Conservation (phyloP, 2,888 invertebrate species). For the Epistrophella euchroma region DNA sequence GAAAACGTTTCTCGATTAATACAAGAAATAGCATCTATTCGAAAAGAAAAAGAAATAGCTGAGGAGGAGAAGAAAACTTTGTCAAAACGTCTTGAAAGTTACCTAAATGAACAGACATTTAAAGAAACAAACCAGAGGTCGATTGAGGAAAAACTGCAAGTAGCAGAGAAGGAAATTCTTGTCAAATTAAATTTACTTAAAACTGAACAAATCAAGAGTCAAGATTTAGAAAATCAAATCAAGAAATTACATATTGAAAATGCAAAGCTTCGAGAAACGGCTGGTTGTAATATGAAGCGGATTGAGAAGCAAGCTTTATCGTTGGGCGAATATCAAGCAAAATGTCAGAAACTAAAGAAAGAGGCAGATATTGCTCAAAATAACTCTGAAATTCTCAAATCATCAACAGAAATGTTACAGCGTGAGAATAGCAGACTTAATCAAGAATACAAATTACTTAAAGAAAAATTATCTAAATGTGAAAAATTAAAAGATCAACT, state of each 20-base stretch:
- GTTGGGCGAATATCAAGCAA: conserved; percentile 78
- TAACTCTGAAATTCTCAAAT: conserved; percentile 59
- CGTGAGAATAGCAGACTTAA: conserved; percentile 77
- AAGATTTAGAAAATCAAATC: conserved; percentile 65
- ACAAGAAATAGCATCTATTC: conserved; percentile 77
- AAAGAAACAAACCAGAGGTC: conserved; percentile 74
- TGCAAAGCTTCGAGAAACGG: conserved; percentile 74
- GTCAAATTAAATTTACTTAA: conserved; percentile 75
- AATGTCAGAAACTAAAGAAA: conserved; percentile 76
- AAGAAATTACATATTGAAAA: conserved; percentile 75
- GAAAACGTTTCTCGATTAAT: conserved; percentile 78
- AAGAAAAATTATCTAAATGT: conserved; percentile 73
- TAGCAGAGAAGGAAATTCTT: conserved; percentile 75
- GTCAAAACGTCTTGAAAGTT: conserved; percentile 72
- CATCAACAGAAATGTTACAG: conserved; percentile 67
- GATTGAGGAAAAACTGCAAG: conserved; percentile 73
- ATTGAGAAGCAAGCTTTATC: conserved; percentile 78
- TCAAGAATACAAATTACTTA: conserved; percentile 73
- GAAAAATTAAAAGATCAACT: conserved; percentile 77
- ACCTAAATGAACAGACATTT: conserved; percentile 47
- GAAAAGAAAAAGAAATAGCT: conserved; percentile 76
- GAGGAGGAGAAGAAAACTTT: conserved; percentile 73
- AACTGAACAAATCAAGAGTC: conserved; percentile 63
- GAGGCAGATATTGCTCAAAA: conserved; percentile 77
- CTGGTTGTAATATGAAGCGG: conserved; percentile 75